Conservation (phyloP, 1,140 invertebrate genomes). For the Papilio aristodemus region DNA sequence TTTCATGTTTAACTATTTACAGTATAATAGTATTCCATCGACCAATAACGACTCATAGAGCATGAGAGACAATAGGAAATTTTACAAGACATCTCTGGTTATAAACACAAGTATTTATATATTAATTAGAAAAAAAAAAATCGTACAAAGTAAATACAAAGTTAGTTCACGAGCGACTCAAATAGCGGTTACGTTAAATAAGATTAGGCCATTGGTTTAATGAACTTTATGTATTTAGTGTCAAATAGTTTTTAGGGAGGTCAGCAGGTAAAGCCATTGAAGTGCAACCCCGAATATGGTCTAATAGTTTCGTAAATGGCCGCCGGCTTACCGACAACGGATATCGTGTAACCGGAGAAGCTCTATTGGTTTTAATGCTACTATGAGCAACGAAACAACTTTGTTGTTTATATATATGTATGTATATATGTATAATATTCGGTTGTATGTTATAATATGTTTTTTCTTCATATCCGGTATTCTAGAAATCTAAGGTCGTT, state of each 20-base stretch:
- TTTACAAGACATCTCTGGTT: no score
- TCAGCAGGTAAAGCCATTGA: constrained; percentile 73
- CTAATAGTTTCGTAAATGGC: constrained; percentile 71
- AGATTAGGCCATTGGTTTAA: constrained; percentile 67
- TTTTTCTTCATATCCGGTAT: no score
- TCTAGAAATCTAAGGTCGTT: no score
- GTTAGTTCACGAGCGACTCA: constrained; percentile 2
- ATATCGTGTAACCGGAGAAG: constrained; percentile 65
- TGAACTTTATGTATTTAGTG: constrained; percentile 70
- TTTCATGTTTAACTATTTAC: no score
- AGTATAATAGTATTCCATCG: no score
- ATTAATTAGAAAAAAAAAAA: no score
- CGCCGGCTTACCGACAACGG: constrained; percentile 60
- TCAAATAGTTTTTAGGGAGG: constrained; percentile 70
- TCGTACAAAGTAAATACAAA: no score
- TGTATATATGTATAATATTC: background rate
- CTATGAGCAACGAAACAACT: constrained; percentile 44
- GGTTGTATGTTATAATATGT: background rate
- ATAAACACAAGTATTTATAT: no score
- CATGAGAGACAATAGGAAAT: no score
- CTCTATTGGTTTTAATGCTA: constrained; percentile 53
- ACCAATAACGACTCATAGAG: no score
- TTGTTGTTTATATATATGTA: constrained; percentile 10
- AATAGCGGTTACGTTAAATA: constrained; percentile 39
- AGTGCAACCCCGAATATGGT: constrained; percentile 74